Conservation (phyloP, 2,888 invertebrate species). For the Clivina fossor region DNA sequence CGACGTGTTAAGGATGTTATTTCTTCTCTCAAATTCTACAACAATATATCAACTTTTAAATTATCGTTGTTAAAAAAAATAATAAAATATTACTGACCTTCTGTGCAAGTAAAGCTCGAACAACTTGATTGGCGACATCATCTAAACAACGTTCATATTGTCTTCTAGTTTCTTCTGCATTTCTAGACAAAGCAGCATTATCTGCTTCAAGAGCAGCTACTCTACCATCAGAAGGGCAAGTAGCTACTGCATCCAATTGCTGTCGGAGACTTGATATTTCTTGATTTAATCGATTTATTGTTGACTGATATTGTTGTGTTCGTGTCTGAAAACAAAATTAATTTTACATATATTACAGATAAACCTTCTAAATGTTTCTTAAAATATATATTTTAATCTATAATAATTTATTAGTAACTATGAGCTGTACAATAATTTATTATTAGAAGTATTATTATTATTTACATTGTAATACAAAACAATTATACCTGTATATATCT, state of each 20-base stretch:
- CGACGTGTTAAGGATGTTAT: constrained; percentile 70
- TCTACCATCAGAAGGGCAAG: constrained; percentile 56
- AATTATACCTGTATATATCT: too few relatives aligned
- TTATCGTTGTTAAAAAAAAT: neutral
- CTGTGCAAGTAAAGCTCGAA: constrained; percentile 79
- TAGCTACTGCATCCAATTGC: constrained; percentile 55
- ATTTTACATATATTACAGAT: neutral
- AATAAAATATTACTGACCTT: constrained; percentile 61
- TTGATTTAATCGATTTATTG: constrained; percentile 65
- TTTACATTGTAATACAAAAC: too few relatives aligned
- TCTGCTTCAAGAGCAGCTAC: constrained; percentile 61
- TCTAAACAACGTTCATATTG: constrained; percentile 80
- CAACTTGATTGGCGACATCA: constrained; percentile 81
- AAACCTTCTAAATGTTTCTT: neutral
- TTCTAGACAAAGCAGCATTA: constrained; percentile 63
- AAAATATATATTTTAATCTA: too few relatives aligned
- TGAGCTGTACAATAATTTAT: too few relatives aligned
- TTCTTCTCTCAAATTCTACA: constrained; percentile 76
- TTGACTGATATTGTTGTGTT: constrained; percentile 70
- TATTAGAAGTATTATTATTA: too few relatives aligned
- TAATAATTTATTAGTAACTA: too few relatives aligned
- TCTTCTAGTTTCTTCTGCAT: constrained; percentile 66
- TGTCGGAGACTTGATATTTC: constrained; percentile 70
- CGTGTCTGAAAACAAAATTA: constrained; percentile 59
- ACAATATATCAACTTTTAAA: constrained; percentile 29